Conservation (phyloP, 2,113 vertebrate genomes). For the Limnothrissa miodon region DNA sequence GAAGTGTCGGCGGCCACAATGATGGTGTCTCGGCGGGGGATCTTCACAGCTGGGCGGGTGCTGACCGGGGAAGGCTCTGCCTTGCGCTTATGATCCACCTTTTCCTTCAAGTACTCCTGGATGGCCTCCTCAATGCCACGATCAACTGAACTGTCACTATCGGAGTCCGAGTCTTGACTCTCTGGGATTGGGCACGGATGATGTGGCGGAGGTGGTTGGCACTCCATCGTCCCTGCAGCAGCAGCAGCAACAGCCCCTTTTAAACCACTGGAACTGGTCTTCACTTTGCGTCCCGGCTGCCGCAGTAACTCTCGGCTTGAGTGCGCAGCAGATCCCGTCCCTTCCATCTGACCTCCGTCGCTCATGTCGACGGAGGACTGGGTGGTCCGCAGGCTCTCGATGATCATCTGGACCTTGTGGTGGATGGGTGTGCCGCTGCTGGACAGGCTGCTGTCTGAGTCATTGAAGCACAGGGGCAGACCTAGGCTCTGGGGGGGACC, state of each 20-base stretch:
- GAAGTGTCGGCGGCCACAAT: constrained; percentile 36
- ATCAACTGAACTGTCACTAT: constrained; percentile 93
- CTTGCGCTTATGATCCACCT: constrained; percentile 71
- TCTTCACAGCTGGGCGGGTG: constrained; percentile 47
- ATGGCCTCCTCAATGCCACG: constrained; percentile 93
- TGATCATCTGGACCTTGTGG: constrained; percentile 88
- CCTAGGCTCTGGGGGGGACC: constrained; percentile 76
- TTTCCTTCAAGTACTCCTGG: constrained; percentile 90
- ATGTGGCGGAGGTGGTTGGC: constrained; percentile 1
- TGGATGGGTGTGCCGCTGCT: constrained; percentile 73
- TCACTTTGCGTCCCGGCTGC: constrained; percentile 46
- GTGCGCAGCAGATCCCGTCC: constrained; percentile 60
- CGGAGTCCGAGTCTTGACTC: constrained; percentile 78
- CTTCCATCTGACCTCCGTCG: constrained; percentile 66
- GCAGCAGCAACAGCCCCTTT: no score
- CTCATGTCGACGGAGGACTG: constrained; percentile 81
- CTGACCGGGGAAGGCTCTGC: constrained; percentile 40
- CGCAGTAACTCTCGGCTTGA: constrained; percentile 55
- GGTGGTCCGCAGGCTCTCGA: constrained; percentile 83
- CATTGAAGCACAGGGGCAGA: constrained; percentile 81
- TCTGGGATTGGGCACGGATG: constrained; percentile 43
- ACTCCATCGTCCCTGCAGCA: constrained; percentile 11
- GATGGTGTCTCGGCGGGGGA: constrained; percentile 50
- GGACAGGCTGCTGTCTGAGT: constrained; percentile 72
- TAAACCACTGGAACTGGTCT: constrained; percentile 41